Base-by-base conservation (phyloP, 2,888 invertebrate species). In the Tribolium freemani region DNA sequence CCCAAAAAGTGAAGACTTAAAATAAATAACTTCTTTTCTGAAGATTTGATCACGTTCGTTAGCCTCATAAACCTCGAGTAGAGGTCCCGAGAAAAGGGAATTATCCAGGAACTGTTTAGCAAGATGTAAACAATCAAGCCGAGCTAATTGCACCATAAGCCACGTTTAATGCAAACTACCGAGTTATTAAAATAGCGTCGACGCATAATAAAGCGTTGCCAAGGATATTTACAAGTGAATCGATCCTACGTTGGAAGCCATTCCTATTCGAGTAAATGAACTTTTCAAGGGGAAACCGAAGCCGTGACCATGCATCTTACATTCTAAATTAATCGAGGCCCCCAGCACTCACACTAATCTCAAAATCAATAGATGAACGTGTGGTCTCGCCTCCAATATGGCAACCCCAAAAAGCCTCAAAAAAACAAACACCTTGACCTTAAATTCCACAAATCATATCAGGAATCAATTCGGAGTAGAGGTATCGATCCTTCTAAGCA, bases 241-340 rank as follows among this genome's bases (percentile, higher is more conserved):
- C 78, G 79, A 80, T 80, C 73, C 71, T 56, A 64, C 57, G 72
- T 71, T 75, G 72, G 78, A 79, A 79, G 78, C 81, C 79, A 79
- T 80, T 77, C 77, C 78, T 75, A 77, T 77, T 78, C 80, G 80
- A 83, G 82, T 81, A 83, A 84, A 83, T 81, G 84, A 84, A 83
- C 83, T 82, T 77, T 82, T 82, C 84, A 83, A 84, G 83, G 84
- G 83, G 81, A 84, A 82, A 82, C 77, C 80, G 82, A 81, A 84
- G 82, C 83, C 84, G 83, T 84, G 84, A 84, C 84, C 83, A 80
- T 84, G 83, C 83, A 82, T 83, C 83, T 82, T 78, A 81, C 82
- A 80, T 81, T 83, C 78, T 76, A 79, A 82, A 82, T 82, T 82
- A 82, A 81, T 81, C 80, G 76, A 77, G 79, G 79, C 78, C 78